Evolutionary conservation across 2,113 vertebrate genomes (phyloP).

Genomic region (Podarcis raffonei): DNA sequence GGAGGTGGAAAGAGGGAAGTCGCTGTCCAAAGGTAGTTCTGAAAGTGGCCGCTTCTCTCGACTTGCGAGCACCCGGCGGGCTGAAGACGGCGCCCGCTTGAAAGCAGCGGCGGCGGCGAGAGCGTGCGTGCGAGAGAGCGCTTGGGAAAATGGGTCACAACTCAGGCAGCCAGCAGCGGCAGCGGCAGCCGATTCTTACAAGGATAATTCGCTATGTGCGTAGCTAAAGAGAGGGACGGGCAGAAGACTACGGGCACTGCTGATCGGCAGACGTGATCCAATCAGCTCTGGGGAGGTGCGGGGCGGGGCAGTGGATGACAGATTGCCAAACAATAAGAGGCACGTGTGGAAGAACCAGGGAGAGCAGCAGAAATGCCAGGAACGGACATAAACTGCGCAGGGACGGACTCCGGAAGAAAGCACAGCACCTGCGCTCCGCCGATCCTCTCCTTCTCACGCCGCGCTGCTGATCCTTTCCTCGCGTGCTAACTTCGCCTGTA

Average conservation of each 20-base stretch:
- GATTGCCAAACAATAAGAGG: background rate
- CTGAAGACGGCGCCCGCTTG: background rate
- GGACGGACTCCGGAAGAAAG: background rate
- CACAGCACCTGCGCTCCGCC: too few relatives aligned
- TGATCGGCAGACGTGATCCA: background rate
- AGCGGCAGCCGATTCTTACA: background rate
- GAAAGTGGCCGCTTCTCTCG: slow-evolving; percentile 31
- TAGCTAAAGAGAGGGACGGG: background rate
- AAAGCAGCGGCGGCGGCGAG: background rate
- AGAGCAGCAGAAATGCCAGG: background rate
- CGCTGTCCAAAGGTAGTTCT: slow-evolving; percentile 59
- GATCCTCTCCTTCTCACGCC: background rate
- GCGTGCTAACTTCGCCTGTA: too few relatives aligned
- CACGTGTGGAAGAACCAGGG: background rate
- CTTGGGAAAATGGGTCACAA: background rate
- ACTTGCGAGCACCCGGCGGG: background rate
- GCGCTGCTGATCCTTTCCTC: background rate
- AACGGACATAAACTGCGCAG: background rate
- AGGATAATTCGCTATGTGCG: background rate
- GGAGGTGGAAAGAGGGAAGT: background rate
- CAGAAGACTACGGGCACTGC: background rate
- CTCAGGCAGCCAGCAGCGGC: background rate
- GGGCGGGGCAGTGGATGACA: background rate
- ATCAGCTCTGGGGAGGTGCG: too few relatives aligned
- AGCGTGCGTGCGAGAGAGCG: background rate